Base-by-base conservation (phyloP, 1,140 invertebrate species). In the Callitettix versicolor region DNA sequence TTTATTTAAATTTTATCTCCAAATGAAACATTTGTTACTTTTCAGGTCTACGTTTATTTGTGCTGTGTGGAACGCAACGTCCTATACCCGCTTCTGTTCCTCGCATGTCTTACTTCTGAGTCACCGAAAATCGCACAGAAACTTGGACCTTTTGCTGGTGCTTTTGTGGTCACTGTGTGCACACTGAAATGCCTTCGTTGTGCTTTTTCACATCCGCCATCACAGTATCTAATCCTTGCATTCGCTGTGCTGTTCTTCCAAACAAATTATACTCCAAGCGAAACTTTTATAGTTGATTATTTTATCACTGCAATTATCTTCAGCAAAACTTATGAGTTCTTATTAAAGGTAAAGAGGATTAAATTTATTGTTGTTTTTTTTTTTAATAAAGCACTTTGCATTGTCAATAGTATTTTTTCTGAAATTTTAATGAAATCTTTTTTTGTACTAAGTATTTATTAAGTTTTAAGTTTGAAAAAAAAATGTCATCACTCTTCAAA, bases 31-130 rank as follows among this genome's bases (percentile, higher is more conserved):
- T n/a, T n/a, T n/a, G n/a, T n/a, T n/a, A 50, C 22, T 50, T 67
- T 68, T 1, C 71, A 83, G 75, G 71, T 91, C 6, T 96, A 92
- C 70, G 85, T 97, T 6, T 95, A 86, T 73, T 70, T 98, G 38
- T 85, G 87, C 66, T 91, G 96, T 60, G 67, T 98, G 57, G 96
- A 99, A 68, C 79, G 88, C 24, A 97, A 97, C 67, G 77, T 96
- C 48, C 70, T 98, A 3, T 96, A 94, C 69, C 92, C 94, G 1
- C 77, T 92, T 14, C 77, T 98, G 51, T 90, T 94, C 66, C 77
- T 98, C 1, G 86, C 87, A 59, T 90, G 88, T 12, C 74, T 94
- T 20, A 95, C 94, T 0, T 84, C 86, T 51, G 91, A 93, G 65
- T 82, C 91, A 7, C 78, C 84, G 11, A 68, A 74, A 41, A 79